Evolutionary conservation across 2,797 vertebrate genomes (phyloP).

Genomic region (Chloroceryle inda): DNA sequence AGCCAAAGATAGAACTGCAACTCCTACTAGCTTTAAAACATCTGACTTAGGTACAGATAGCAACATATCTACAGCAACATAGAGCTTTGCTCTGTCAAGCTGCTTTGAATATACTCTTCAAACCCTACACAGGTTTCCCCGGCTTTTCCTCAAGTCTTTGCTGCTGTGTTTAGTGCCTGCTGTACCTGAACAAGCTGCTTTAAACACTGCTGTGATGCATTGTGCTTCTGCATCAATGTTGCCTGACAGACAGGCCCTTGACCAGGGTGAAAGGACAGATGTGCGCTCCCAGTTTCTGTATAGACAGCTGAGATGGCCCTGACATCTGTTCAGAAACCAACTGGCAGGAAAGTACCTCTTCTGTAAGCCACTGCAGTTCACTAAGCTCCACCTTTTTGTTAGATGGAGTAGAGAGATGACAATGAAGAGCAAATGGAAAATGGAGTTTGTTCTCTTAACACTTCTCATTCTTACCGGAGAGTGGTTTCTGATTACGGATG

Average conservation of each 20-base stretch:
- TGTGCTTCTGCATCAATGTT: fast-evolving
- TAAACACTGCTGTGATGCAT: background rate
- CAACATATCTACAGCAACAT: fast-evolving
- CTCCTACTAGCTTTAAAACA: background rate
- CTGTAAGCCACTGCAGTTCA: background rate
- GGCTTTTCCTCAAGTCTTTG: background rate
- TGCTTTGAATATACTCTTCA: background rate
- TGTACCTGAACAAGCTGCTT: background rate
- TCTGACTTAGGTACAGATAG: background rate
- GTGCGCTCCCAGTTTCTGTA: background rate
- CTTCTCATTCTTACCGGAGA: background rate
- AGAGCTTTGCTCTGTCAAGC: background rate
- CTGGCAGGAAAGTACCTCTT: background rate
- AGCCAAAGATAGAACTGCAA: background rate
- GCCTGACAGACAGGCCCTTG: background rate
- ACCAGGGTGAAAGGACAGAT: background rate
- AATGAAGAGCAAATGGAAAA: background rate
- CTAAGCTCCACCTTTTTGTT: background rate
- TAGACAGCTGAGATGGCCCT: background rate
- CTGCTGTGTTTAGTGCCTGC: too few relatives aligned
- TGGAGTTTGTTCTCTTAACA: background rate
- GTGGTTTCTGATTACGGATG: fast-evolving
- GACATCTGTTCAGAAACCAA: background rate
- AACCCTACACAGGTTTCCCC: background rate
- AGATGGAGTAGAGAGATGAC: background rate